Base-by-base conservation (phyloP, 2,113 vertebrate genomes). In the Pogonocichla stellata region DNA sequence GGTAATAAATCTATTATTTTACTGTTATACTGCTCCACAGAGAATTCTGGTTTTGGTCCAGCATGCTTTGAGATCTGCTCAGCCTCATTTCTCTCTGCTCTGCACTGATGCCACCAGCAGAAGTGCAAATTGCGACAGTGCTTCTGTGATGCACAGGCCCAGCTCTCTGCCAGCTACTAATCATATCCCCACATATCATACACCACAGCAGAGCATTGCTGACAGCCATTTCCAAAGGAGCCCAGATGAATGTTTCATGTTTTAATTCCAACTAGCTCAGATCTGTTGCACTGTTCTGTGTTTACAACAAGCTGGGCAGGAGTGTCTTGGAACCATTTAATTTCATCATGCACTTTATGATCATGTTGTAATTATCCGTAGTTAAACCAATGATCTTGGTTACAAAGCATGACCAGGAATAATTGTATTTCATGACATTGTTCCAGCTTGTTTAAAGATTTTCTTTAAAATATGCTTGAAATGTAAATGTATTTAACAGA, bases 1-100 rank as follows among this genome's bases (percentile, higher is more conserved):
- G 75, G 61, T 62, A 65, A 93, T 95, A 96, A 95, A 97, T 94
- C 90, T 88, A 86, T 94, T 83, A 83, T 95, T 96, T 92, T 88
- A 74, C 73, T 65, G 22, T 72, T 95, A 20, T 45, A 91, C 78
- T 69, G 78, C 70, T 92, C 93, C 47, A 0, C 1, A 8, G 95
- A 94, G 94, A 85, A 82, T 97, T 94, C 91, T 95, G 92, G 83
- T 33, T 95, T 94, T 91, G 89, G 80, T 96, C 87, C 65, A 69
- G 64, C 23, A 29, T 94, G 86, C 80, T 94, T 42, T 86, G 91
- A 79, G 91, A 93, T 86, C 72, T 78, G 73, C 79, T 93, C 87
- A 82, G 58, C 61, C 72, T 94, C 87, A 61, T 90, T 93, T 78
- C 88, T 95, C 7, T 3, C 74, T 81, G 86, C 77, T 94, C 72